Conservation (phyloP, 2,113 vertebrate species). For the Pycnonotus jocosus region DNA sequence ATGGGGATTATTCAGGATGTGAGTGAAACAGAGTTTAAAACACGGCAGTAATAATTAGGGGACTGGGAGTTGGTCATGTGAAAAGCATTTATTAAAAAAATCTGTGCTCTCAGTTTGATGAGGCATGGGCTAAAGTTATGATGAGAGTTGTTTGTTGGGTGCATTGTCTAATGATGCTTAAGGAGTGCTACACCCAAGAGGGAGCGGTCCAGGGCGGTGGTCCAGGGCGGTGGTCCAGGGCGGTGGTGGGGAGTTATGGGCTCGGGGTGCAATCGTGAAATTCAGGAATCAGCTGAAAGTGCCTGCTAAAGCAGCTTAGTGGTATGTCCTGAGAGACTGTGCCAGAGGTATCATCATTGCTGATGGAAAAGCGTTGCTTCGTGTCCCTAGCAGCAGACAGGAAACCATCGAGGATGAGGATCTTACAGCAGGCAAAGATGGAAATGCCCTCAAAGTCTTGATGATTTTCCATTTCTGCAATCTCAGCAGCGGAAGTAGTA, state of each 20-base stretch:
- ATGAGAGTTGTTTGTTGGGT: neutral
- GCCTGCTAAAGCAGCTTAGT: neutral
- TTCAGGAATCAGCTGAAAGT: neutral
- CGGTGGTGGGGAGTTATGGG: neutral
- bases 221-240: neutral
- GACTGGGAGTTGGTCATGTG: neutral
- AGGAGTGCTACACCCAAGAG: neutral
- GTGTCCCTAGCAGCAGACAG: neutral
- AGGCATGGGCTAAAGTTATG: neutral
- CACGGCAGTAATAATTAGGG: neutral
- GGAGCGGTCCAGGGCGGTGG: neutral
- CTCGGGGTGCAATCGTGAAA: neutral
- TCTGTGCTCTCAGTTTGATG: neutral
- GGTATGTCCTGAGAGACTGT: neutral
- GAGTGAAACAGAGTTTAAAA: neutral
- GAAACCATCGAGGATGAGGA: neutral
- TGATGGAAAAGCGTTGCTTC: neutral
- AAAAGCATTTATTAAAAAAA: slow-evolving; percentile 23
- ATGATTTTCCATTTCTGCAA: neutral
- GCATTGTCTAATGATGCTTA: neutral
- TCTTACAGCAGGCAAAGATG: neutral
- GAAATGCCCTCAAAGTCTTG: neutral
- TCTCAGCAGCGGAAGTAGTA: neutral
- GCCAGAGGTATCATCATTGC: neutral
- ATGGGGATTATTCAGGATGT: neutral